Percentiles rank a stretch among this genome's conserved stretches.
Evolutionary conservation across 2,797 vertebrate genomes (phyloP).

Genomic region (Pseudochirops corinnae): DNA sequence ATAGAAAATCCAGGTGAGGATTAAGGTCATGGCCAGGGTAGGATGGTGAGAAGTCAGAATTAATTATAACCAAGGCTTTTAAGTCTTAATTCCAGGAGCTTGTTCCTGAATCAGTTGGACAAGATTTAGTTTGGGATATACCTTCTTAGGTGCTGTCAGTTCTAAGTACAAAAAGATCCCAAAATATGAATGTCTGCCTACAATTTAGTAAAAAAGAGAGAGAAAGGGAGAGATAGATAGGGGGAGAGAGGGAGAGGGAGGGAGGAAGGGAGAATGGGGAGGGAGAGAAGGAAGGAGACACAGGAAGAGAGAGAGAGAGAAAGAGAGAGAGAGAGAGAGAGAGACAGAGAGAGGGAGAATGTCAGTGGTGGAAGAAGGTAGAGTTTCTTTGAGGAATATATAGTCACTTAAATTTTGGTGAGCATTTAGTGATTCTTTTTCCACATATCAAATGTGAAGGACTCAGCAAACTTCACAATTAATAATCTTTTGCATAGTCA

Average conservation of each 20-base stretch:
- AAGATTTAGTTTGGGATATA: constrained; percentile 58
- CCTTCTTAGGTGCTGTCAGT: constrained; percentile 48
- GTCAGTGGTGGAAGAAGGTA: not conserved
- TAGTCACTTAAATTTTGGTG: constrained; percentile 44
- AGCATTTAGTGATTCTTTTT: constrained; percentile 55
- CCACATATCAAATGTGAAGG: not conserved
- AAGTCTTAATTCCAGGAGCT: constrained; percentile 57
- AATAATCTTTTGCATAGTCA: constrained; percentile 31
- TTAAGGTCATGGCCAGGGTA: constrained; percentile 50
- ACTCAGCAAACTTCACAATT: constrained; percentile 53
- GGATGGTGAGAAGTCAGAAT: constrained; percentile 73
- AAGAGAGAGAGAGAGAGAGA: not conserved
- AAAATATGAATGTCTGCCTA: constrained; percentile 36
- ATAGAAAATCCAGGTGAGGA: constrained; percentile 39
- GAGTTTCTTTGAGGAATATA: constrained; percentile 19
- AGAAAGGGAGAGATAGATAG: no score
- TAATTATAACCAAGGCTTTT: constrained; percentile 64
- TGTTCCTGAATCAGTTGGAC: constrained; percentile 54
- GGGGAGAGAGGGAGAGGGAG: not conserved
- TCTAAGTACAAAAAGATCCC: not conserved
- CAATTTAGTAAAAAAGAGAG: no score
- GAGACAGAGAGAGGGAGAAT: not conserved
- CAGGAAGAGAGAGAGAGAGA: no score
- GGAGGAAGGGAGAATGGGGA: not conserved
- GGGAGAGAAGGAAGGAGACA: no score